Base-by-base conservation (phyloP, 1,140 invertebrate genomes). In the Rhagoletis zephyria region DNA sequence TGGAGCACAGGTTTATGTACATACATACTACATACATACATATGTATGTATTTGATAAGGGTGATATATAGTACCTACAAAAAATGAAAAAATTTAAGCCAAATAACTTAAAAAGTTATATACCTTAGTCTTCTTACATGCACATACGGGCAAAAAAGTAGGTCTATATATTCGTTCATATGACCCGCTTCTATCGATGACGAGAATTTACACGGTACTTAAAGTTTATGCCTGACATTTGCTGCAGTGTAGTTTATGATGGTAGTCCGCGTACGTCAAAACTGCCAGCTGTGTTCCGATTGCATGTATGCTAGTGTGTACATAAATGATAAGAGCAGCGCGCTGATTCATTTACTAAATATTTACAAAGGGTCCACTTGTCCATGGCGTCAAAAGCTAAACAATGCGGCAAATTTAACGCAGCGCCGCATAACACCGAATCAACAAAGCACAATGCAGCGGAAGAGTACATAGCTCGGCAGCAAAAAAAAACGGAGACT, bases 331-430 rank as follows among this genome's bases (percentile, higher is more conserved):
- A 92, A 92, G 90, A 92, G 89, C 90, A 61, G 61, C 56, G 59
- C 91, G 91, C 91, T 92, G 91, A 92, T 92, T 92, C 91, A 92
- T 92, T 91, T 91, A 92, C 91, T 92, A 92, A 92, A 92, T 92
- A 92, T 92, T 92, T 92, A 90, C 91, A 91, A 91, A 91, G 91
- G 91, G 91, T 91, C 42, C 67, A 74, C 67, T 92, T 92, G 91
- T 92, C 91, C 90, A 91, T 89, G 90, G 88, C 90, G 91, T 86
- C 85, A 45, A n/a, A 64, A 86, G 81, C 67, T 74, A 74, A 74
- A 74, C 67, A 74, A 74, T 74, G 67, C 67, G 67, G 67, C 67
- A 74, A 74, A 74, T 74, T 74, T 74, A 14, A 74, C 67, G 67
- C 4, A 14, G 67, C 45, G 1, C 45, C 67, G 67, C 67, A 1